Conservation (phyloP, 2,797 vertebrate species). For the Anableps anableps region DNA sequence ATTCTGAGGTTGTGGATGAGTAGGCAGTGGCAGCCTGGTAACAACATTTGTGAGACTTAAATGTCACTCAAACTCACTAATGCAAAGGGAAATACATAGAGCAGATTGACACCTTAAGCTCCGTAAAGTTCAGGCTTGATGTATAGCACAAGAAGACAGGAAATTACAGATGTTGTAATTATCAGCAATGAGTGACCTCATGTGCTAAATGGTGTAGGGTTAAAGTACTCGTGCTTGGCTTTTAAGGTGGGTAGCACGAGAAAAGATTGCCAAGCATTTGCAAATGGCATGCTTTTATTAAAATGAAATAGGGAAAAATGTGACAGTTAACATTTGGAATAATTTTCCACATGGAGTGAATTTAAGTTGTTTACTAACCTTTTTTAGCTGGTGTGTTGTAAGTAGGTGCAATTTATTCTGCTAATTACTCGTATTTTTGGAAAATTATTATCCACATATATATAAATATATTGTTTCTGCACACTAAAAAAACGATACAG, state of each 20-base stretch:
- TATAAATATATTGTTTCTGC: conserved; percentile 35
- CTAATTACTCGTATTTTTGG: conserved; percentile 42
- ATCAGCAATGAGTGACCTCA: conserved; percentile 70
- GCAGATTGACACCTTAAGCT: conserved; percentile 77
- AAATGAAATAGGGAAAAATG: conserved; percentile 66
- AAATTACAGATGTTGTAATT: conserved; percentile 81
- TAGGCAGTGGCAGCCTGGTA: conserved; percentile 79
- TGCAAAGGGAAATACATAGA: conserved; percentile 82
- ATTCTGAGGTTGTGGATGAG: conserved; percentile 76
- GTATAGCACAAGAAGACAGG: conserved; percentile 78
- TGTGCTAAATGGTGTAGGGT: conserved; percentile 62
- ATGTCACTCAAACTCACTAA: conserved; percentile 86
- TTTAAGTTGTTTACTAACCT: conserved; percentile 42
- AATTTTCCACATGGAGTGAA: conserved; percentile 53
- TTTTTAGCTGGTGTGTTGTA: conserved; percentile 25
- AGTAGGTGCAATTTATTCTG: conserved; percentile 31
- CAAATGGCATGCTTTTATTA: conserved; percentile 76
- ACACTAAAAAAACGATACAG: conserved; percentile 26
- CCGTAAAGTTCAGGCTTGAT: conserved; percentile 83
- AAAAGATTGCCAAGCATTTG: conserved; percentile 65
- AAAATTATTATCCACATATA: conserved; percentile 45
- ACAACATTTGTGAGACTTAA: conserved; percentile 82
- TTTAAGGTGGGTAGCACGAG: conserved; percentile 65
- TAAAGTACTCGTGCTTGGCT: conserved; percentile 74
- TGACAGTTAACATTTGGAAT: conserved; percentile 64